These are phyloP conservation scores for Lymantria dispar DNA, from an alignment of 2,888 invertebrate species.

Conservation along the genomic window DNA sequence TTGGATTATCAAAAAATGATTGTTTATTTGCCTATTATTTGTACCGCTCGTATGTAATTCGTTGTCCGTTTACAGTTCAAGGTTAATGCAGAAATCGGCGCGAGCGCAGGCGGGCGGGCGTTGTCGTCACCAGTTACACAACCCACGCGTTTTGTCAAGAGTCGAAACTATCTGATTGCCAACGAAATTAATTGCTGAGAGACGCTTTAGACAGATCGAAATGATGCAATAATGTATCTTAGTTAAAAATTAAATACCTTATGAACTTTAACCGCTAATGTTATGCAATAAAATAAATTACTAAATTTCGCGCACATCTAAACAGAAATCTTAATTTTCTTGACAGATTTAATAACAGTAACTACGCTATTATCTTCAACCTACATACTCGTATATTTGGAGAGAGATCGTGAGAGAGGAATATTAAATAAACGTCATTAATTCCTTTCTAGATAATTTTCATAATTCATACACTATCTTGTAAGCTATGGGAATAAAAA, in stretches of 20 bases:
- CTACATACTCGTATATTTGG: background rate
- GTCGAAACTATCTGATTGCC: slow-evolving; percentile 44
- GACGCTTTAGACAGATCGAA: slow-evolving; percentile 36
- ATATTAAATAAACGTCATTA: background rate
- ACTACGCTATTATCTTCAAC: slow-evolving; percentile 1
- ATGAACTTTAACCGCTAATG: slow-evolving; percentile 32
- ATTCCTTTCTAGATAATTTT: background rate
- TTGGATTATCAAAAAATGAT: background rate
- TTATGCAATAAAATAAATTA: slow-evolving; percentile 12
- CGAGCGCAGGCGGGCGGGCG: slow-evolving; percentile 44
- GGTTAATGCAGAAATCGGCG: slow-evolving; percentile 53
- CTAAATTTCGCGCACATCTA: background rate
- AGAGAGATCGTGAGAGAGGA: background rate
- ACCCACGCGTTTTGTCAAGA: slow-evolving; percentile 51
- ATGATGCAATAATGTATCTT: slow-evolving; percentile 35
- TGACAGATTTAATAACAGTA: slow-evolving; percentile 7
- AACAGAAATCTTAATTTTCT: slow-evolving; percentile 3
- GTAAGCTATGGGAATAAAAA: slow-evolving; percentile 14
- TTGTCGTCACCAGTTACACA: slow-evolving; percentile 50
- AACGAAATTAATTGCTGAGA: slow-evolving; percentile 49
- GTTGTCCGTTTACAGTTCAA: slow-evolving; percentile 44
- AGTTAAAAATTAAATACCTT: slow-evolving; percentile 23
- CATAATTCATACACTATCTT: slow-evolving; percentile 10
- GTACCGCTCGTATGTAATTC: background rate
- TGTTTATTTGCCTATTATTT: background rate